Percentiles rank a stretch among this genome's conserved stretches.
Conservation (phyloP, 2,113 vertebrate species). For the Epinephelus lanceolatus region DNA sequence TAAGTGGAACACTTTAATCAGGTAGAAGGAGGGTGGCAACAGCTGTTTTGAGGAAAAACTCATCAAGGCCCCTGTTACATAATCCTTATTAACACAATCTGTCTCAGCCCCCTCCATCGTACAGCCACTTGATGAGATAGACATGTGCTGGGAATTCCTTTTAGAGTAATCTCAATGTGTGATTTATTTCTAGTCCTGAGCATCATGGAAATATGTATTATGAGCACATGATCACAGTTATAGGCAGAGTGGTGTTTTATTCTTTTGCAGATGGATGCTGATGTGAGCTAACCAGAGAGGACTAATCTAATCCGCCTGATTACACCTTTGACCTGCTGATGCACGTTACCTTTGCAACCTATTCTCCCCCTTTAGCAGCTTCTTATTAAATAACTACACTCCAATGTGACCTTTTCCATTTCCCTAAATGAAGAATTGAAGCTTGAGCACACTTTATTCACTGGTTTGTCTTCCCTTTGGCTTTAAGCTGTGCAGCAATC, state of each 20-base stretch:
- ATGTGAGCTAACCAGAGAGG: background rate
- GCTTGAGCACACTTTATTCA: background rate
- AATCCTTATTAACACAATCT: conserved; percentile 82
- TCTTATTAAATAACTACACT: conserved; percentile 29
- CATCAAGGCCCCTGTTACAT: conserved; percentile 78
- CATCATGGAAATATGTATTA: background rate
- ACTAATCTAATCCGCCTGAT: conserved; percentile 27
- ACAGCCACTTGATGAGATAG: conserved; percentile 70
- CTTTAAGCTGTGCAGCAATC: conserved; percentile 29
- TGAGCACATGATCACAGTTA: background rate
- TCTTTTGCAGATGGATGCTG: background rate
- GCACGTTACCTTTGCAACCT: background rate
- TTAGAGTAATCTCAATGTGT: conserved; percentile 34
- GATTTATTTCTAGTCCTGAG: background rate
- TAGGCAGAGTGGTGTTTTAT: background rate
- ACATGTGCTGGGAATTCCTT: conserved; percentile 48
- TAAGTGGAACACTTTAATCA: conserved; percentile 77
- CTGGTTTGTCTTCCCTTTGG: background rate
- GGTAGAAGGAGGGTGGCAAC: conserved; percentile 72
- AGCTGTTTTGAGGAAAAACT: conserved; percentile 84
- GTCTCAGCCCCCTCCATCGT: conserved; percentile 30
- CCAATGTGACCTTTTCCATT: background rate
- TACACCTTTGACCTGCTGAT: conserved; percentile 40
- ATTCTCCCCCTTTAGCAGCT: background rate
- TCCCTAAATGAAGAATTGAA: background rate